Conservation (phyloP, 1,140 invertebrate genomes). For the Atta texana region DNA sequence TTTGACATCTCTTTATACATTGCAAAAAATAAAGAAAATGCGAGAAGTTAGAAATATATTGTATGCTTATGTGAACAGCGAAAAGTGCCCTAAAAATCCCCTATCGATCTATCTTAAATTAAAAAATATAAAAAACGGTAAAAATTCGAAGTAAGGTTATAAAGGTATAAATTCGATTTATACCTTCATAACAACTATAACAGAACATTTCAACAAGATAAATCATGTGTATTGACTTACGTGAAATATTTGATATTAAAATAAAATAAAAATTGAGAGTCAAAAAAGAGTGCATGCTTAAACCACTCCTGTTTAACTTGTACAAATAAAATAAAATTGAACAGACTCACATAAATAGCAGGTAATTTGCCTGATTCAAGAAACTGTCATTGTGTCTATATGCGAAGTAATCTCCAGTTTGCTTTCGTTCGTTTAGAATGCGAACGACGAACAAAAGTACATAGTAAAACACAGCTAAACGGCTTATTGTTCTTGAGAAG, state of each 20-base stretch:
- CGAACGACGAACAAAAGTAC: slow-evolving; percentile 64
- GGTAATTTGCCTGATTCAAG: slow-evolving; percentile 5
- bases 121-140: neutral
- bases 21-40: slow-evolving; percentile 3
- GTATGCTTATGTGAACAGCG: neutral
- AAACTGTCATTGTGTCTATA: slow-evolving; percentile 18
- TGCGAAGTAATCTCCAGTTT: neutral
- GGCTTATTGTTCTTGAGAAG: slow-evolving; percentile 74
- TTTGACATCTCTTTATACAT: slow-evolving; percentile 29
- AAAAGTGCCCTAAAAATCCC: too few relatives aligned
- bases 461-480: slow-evolving; percentile 71
- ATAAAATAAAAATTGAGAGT: neutral
- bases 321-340: too few relatives aligned
- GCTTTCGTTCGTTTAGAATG: slow-evolving; percentile 27
- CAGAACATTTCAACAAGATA: neutral
- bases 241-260: neutral
- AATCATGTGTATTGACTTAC: neutral
- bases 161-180: neutral
- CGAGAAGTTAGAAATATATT: neutral
- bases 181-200: neutral
- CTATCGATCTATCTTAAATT: neutral
- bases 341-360: neutral
- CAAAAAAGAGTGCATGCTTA: too few relatives aligned
- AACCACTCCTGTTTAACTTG: too few relatives aligned
- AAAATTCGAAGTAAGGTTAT: too few relatives aligned